Evolutionary conservation across 2,888 invertebrate species (phyloP).

Genomic region (Fragum whitleyi): DNA sequence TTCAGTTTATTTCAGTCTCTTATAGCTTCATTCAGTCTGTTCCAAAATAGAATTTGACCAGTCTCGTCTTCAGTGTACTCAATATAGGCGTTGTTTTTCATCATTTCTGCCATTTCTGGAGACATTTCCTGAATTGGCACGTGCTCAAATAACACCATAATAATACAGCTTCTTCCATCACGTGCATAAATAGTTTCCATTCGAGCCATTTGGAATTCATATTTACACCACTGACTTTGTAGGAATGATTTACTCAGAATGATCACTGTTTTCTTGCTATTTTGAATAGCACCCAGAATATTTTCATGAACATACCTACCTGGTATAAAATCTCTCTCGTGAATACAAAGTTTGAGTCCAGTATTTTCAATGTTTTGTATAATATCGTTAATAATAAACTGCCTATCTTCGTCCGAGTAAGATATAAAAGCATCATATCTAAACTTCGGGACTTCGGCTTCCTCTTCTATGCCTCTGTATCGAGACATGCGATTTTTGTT

Average conservation of each 20-base stretch:
- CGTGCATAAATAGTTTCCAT: constrained; percentile 60
- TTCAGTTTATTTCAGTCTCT: too few species aligned
- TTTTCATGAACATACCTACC: constrained; percentile 63
- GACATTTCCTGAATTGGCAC: neutral
- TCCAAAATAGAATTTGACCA: constrained; percentile 4
- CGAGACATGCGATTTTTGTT: constrained; percentile 38
- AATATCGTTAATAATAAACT: constrained; percentile 31
- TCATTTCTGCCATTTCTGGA: neutral
- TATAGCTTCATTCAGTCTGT: neutral
- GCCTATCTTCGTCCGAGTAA: constrained; percentile 47
- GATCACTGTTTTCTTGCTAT: constrained; percentile 66
- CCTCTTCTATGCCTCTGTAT: constrained; percentile 10
- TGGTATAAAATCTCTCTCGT: constrained; percentile 62
- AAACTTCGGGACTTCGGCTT: constrained; percentile 14
- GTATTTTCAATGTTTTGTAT: constrained; percentile 30
- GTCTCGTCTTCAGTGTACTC: constrained; percentile 1
- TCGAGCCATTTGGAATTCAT: constrained; percentile 68
- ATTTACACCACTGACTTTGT: constrained; percentile 67
- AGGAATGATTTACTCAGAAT: constrained; percentile 61
- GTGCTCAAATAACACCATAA: neutral
- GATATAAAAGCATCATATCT: constrained; percentile 64
- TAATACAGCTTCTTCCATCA: neutral
- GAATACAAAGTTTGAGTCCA: constrained; percentile 60
- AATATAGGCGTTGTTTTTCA: neutral
- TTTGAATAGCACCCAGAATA: constrained; percentile 62